Evolutionary conservation across 2,797 vertebrate genomes (phyloP), one percentile per base, ranked within the genome.

Genomic region (Babyrousa celebensis): DNA sequence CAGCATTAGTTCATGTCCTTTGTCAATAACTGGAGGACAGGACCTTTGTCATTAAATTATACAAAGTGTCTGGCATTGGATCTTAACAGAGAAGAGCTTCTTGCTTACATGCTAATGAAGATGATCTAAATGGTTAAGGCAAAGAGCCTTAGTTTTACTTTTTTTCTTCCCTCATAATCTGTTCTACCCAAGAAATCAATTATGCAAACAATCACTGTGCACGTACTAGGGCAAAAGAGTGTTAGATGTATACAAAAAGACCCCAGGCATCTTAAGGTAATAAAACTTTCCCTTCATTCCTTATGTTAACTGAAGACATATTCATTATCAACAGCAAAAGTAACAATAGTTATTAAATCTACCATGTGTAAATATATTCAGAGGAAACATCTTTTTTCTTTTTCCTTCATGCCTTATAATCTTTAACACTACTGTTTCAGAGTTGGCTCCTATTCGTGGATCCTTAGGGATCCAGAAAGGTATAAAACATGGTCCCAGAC

Each of bases 361-460:
- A 87, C 36, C 16, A 18, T 4, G 2, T 48, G 2, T 20, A 67
- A 82, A 29, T 85, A 71, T 12, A 15, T 60, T 74, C 25, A 67
- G 23, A 14, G 32, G 62, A 68, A 83, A 52, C 4, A 17, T 12
- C 1, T n/a, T 71, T 63, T 58, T 54, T 20, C 12, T 74, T 78
- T 74, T 21, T 48, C 16, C 25, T 70, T 87, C 25, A 70, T 74
- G 21, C 10, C 14, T 67, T 43, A 60, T 78, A n/a, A 90, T 67
- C n/a, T 68, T 65, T 36, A 62, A 8, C 32, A 48, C 6, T 29
- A 18, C 6, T 70, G 85, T 68, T 97, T 96, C 96, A 79, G 96
- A 18, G 25, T n/a, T 82, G 90, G 20, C 16, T 70, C 21, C 23
- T 93, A 7, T 15, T 12, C 60, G 2, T 40, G 40, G 12, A 75